Evolutionary conservation across 2,113 vertebrate genomes (phyloP).

Genomic region (Cottus gobio): DNA sequence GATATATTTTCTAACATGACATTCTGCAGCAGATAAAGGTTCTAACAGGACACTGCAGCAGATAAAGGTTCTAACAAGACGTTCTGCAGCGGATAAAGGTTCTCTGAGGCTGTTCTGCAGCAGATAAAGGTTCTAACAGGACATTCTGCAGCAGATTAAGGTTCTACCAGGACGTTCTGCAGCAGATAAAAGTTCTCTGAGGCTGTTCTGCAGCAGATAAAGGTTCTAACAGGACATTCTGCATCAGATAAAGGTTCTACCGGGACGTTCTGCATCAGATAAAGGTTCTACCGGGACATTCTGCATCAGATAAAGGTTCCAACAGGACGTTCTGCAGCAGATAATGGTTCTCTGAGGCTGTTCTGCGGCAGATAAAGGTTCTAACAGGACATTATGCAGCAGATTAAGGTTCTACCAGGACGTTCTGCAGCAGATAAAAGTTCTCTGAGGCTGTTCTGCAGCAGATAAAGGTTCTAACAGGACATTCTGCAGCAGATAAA

Average conservation of each 20-base stretch:
- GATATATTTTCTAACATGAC: no score
- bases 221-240: neutral
- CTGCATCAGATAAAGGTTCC: no score
- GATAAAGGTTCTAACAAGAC: no score
- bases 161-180: rapidly evolving
- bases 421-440: neutral
- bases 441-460: rapidly evolving
- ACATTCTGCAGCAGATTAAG: no score
- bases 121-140: no score
- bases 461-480: neutral
- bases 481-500: rapidly evolving
- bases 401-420: rapidly evolving
- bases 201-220: rapidly evolving
- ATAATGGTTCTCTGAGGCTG: rapidly evolving
- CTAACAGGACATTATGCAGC: rapidly evolving
- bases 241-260: no score
- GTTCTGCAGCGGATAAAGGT: no score
- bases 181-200: rapidly evolving
- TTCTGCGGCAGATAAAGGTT: neutral
- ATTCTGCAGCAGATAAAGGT: no score
- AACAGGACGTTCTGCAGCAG: neutral
- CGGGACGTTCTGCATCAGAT: no score
- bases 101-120: no score
- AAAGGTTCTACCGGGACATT: no score
- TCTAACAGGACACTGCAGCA: no score